Evolutionary conservation across 2,113 vertebrate species (phyloP).

Genomic region (Ceuthmochares aereus): DNA sequence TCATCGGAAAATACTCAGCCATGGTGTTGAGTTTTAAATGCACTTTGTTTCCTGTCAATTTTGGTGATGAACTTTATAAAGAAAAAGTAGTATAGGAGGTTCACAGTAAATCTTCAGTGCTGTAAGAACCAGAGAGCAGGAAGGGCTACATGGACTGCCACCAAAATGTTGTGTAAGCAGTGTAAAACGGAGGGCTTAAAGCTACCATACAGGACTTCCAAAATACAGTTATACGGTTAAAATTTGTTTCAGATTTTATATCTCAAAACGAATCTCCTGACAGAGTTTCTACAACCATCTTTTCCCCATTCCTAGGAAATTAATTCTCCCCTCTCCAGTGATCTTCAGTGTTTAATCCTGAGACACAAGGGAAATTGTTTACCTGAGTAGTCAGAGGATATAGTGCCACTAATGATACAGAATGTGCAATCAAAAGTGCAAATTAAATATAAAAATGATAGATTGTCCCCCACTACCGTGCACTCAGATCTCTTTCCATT

Average conservation of each 20-base stretch:
- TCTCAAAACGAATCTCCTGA: neutral
- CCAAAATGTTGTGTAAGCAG: neutral
- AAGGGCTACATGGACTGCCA: neutral
- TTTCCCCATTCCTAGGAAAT: neutral
- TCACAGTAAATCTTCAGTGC: neutral
- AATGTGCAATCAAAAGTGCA: neutral
- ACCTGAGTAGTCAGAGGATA: neutral
- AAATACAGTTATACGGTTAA: neutral
- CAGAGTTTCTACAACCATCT: neutral
- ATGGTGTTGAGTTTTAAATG: slow-evolving; percentile 25
- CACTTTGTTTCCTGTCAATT: slow-evolving; percentile 32
- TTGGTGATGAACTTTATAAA: slow-evolving; percentile 36
- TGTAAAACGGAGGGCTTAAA: neutral
- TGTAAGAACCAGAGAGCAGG: neutral
- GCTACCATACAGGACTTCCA: neutral
- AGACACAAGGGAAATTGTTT: neutral
- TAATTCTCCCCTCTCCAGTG: neutral
- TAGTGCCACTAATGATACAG: neutral
- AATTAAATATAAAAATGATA: neutral
- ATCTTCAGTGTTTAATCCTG: neutral
- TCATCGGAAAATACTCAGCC: slow-evolving; percentile 53
- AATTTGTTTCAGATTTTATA: neutral
- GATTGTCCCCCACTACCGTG: neutral
- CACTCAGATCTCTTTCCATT: neutral
- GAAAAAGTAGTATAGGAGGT: slow-evolving; percentile 7